Base-by-base conservation (phyloP, 2,888 invertebrate species). In the Synergus japonicus region DNA sequence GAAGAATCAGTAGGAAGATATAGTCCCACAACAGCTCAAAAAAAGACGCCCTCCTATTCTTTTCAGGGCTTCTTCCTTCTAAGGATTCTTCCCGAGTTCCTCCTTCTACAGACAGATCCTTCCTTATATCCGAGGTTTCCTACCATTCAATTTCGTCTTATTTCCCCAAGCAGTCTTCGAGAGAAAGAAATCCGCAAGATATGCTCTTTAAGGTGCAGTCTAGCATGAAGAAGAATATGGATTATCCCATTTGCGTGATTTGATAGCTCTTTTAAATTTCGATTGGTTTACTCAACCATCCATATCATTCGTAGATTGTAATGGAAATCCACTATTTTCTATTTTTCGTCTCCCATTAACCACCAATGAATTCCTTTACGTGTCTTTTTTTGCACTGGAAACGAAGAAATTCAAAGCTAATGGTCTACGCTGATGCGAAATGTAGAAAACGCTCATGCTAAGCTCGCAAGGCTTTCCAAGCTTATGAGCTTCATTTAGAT, bases 201-300 rank as follows among this genome's bases (percentile, higher is more conserved):
- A 18, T 67, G 18, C 44, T 67, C 66, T 44, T 44, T 15, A 46
- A 49, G 46, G 9, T 49, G 69, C 44, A 69, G 29, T 69, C 69
- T 49, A 46, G 44, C 46, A 49, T 69, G n/a, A 69, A 69, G 29
- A 15, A 9, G 49, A 69, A 69, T 54, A 69, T 54, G 46, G 69
- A 37, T 69, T 69, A 69, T 69, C 49, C 69, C 49, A 69, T 46
- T 69, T 69, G 46, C 49, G 49, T 69, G 69, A 69, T 49, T 69
- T 49, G 29, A 69, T 49, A 13, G 69, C 69, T 49, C 37, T 37
- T 22, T 69, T 12, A 69, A 69, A 49, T 69, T 49, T 22, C 49
- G 49, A 49, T 69, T 46, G 15, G 13, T 69, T 69, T 69, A 69
- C 69, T 22, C 46, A 13, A 63, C 29, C 63, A 63, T 29, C 9